Evolutionary conservation across 2,113 vertebrate species (phyloP).

Genomic region (Larimichthys crocea): DNA sequence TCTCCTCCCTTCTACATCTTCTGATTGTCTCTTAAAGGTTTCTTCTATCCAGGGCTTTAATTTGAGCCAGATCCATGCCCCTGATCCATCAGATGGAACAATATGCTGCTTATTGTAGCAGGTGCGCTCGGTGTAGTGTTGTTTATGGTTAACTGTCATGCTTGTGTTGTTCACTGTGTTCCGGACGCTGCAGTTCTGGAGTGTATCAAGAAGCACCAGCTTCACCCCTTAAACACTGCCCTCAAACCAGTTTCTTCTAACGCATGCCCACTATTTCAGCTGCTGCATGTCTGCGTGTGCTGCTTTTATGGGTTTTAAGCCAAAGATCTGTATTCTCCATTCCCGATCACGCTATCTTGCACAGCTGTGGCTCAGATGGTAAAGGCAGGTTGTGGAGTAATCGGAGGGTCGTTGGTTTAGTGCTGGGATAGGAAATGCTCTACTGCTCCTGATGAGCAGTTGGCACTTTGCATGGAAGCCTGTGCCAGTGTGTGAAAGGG

Average conservation of each 20-base stretch:
- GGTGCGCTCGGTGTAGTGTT: neutral
- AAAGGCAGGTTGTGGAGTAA: too few species aligned
- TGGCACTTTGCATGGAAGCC: too few species aligned
- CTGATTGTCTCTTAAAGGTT: constrained; percentile 61
- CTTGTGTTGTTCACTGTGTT: constrained; percentile 20
- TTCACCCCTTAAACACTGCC: neutral
- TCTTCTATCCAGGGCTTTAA: constrained; percentile 44
- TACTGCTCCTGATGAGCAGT: too few species aligned
- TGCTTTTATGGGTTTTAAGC: neutral
- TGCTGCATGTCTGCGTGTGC: neutral
- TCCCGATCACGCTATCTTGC: neutral
- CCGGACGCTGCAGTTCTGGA: neutral
- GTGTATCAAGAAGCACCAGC: neutral
- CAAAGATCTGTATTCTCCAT: neutral
- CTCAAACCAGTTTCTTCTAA: neutral
- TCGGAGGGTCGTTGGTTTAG: too few species aligned
- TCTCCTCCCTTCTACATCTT: constrained; percentile 51
- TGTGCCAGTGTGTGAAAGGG: too few species aligned
- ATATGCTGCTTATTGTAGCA: constrained; percentile 26
- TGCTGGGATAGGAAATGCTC: too few species aligned
- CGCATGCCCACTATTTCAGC: neutral
- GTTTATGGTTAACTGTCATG: constrained; percentile 12
- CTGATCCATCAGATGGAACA: constrained; percentile 27
- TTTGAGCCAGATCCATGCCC: constrained; percentile 43
- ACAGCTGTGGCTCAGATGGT: too few species aligned